Conservation (phyloP, 2,888 invertebrate species). For the Allophyes oxyacanthae region DNA sequence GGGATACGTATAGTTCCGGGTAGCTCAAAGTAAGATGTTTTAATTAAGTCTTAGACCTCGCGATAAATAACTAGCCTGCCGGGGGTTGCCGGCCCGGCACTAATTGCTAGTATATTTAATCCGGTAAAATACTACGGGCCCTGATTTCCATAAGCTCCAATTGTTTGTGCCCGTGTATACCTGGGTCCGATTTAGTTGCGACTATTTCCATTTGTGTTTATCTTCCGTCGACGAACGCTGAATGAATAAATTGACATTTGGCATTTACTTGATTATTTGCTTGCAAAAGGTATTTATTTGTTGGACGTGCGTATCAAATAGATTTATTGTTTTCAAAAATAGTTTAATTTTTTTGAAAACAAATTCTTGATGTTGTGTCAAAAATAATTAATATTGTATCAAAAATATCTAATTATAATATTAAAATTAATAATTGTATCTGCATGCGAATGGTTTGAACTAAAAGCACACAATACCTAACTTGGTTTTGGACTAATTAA, state of each 20-base stretch:
- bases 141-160: conserved; percentile 88
- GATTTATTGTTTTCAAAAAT: background rate
- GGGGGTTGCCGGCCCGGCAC: conserved; percentile 76
- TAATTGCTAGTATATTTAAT: conserved; percentile 89
- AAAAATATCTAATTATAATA: no score
- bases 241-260: conserved; percentile 75
- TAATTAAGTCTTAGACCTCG: conserved; percentile 87
- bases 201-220: conserved; percentile 81
- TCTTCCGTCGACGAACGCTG: conserved; percentile 73
- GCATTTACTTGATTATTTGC: conserved; percentile 65
- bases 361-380: no score
- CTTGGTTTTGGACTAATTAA: background rate
- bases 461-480: background rate
- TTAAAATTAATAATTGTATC: no score
- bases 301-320: background rate
- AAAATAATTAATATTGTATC: no score
- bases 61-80: conserved; percentile 84
- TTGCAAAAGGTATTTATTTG: conserved; percentile 39
- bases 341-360: no score
- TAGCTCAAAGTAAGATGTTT: conserved; percentile 86
- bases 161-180: conserved; percentile 83
- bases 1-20: conserved; percentile 73
- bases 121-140: conserved; percentile 85
- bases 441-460: background rate
- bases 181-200: conserved; percentile 82